Evolutionary conservation across 2,797 vertebrate genomes (phyloP).

Genomic region (Mus minutoides): DNA sequence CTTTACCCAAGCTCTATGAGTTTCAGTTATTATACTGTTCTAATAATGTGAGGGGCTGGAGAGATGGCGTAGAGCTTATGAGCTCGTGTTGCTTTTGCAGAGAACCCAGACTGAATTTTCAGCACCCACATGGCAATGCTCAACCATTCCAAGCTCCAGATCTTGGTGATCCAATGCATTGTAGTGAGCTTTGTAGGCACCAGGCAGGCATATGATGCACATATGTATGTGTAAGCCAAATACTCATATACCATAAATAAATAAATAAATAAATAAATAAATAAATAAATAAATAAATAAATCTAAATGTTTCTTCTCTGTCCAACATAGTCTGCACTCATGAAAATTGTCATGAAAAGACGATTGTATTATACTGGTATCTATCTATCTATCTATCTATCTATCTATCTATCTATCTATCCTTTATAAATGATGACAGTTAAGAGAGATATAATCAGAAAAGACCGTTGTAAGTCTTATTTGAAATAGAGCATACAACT

Average conservation of each 20-base stretch:
- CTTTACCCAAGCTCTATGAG: background rate
- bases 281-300: background rate
- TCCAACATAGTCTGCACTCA: slow-evolving; percentile 61
- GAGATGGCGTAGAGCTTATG: background rate
- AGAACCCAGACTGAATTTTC: background rate
- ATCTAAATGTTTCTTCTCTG: slow-evolving; percentile 45
- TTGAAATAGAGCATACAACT: background rate
- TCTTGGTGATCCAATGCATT: background rate
- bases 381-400: background rate
- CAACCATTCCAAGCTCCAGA: background rate
- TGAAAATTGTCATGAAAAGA: background rate
- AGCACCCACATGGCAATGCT: background rate
- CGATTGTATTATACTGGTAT: background rate
- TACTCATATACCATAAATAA: background rate
- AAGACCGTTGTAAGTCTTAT: background rate
- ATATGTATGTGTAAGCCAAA: too few relatives aligned
- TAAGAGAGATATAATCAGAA: background rate
- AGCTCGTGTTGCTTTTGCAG: background rate
- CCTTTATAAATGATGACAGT: background rate
- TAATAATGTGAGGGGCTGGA: background rate
- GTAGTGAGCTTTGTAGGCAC: background rate
- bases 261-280: background rate
- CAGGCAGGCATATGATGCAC: too few relatives aligned
- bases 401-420: background rate
- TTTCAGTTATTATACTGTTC: background rate